Evolutionary conservation across 2,113 vertebrate species (phyloP), one percentile per base, ranked within the genome.

Genomic region (Pholis gunnellus): DNA sequence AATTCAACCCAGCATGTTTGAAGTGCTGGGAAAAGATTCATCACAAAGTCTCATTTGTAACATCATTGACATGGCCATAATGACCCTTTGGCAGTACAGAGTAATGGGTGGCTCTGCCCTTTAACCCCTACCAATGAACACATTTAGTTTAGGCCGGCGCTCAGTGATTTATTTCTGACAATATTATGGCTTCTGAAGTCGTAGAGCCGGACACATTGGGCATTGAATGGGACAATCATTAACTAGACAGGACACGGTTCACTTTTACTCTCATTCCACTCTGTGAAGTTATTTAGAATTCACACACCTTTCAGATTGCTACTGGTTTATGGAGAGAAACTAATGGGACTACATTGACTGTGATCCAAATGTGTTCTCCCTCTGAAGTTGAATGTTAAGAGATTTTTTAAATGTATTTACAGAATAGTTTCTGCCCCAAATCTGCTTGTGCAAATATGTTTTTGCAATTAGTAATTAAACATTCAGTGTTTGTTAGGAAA

Each of bases 11-110:
- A 46, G 60, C 72, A 60, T 74, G 79, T 92, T 91, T 92, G 87
- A 93, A 88, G 91, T 89, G 85, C 88, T 89, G 91, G 89, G 90
- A 93, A 94, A 94, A 92, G 87, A 93, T 94, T 91, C 86, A 94
- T 94, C 93, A 92, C 92, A 92, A 91, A 94, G 91, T 94, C 91
- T 92, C 93, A 94, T 94, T 94, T 93, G 92, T 94, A 94, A 92
- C 91, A 82, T 90, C 90, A 89, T 75, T 94, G 94, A 94, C 93
- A 93, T 59, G 63, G 81, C 90, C 86, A 93, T 93, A 94, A 93
- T 94, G 93, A 93, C 92, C 90, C 81, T 88, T 94, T 92, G 93
- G 90, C 91, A 91, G 88, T 92, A 87, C 87, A 87, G 91, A 94
- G 89, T 94, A 94, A 95, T 94, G 94, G 89, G 90, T 90, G 91